Evolutionary conservation across 2,888 invertebrate genomes (phyloP).

Genomic region (Dinocampus coccinellae): DNA sequence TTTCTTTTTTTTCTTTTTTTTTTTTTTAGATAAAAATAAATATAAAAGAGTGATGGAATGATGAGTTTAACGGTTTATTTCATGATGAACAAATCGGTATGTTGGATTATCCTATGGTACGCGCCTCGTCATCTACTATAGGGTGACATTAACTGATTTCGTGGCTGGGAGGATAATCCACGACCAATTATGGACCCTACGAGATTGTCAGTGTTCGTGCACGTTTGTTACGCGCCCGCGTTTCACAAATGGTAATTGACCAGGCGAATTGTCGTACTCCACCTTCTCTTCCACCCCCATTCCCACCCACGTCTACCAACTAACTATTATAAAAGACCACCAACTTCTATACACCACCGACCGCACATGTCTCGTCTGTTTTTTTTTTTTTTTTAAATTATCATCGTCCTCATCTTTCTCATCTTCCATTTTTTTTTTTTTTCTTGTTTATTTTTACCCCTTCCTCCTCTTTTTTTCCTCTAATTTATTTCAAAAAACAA

Average conservation of each 20-base stretch:
- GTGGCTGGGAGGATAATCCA: slow-evolving; percentile 54
- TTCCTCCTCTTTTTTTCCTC: too few species aligned
- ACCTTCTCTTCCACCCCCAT: too few species aligned
- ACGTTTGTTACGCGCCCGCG: slow-evolving; percentile 35
- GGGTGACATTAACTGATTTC: slow-evolving; percentile 59
- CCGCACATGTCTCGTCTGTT: background rate
- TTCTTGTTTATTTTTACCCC: background rate
- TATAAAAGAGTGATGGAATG: background rate
- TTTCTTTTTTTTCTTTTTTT: too few species aligned
- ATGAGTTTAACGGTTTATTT: slow-evolving; percentile 36
- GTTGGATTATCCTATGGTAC: slow-evolving; percentile 46
- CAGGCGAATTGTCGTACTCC: slow-evolving; percentile 52
- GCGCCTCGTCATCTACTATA: slow-evolving; percentile 49
- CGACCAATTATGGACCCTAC: slow-evolving; percentile 53
- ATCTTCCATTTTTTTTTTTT: background rate
- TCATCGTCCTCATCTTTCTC: background rate
- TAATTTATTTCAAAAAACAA: too few species aligned
- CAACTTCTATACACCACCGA: slow-evolving; percentile 18
- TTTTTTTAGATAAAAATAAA: too few species aligned
- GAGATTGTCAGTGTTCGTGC: slow-evolving; percentile 47
- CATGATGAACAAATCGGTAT: slow-evolving; percentile 44
- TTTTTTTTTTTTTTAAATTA: background rate
- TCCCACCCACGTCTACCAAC: slow-evolving; percentile 50
- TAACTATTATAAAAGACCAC: slow-evolving; percentile 56
- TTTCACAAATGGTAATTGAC: slow-evolving; percentile 53